Conservation (phyloP, 2,888 invertebrate species). For the Atethmia centrago region DNA sequence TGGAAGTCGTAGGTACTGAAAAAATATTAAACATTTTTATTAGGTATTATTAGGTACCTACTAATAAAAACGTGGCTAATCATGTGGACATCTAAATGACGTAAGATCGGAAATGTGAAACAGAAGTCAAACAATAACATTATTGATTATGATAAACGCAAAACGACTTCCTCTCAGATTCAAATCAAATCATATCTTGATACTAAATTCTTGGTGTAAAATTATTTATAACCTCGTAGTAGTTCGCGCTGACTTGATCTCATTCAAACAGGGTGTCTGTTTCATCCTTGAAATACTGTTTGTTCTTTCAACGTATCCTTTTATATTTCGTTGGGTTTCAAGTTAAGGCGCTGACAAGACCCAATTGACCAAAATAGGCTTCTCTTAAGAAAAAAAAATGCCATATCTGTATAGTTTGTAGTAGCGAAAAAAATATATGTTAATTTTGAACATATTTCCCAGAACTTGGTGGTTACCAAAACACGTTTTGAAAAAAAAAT, state of each 20-base stretch:
- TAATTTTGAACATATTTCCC: too few species aligned
- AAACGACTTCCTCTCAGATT: constrained; percentile 39
- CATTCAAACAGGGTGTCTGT: background rate
- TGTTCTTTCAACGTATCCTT: too few species aligned
- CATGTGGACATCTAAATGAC: constrained; percentile 22
- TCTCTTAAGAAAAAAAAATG: too few species aligned
- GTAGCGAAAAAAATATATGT: too few species aligned
- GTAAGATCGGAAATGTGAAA: constrained; percentile 37
- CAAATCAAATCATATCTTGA: constrained; percentile 24
- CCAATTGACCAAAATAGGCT: too few species aligned
- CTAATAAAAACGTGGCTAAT: background rate
- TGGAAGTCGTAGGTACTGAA: background rate
- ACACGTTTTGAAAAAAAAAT: too few species aligned
- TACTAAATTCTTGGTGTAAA: constrained; percentile 5
- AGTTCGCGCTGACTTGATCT: background rate
- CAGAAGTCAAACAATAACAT: constrained; percentile 37
- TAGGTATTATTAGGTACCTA: too few species aligned
- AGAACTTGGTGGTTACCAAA: too few species aligned
- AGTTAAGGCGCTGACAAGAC: too few species aligned
- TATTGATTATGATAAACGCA: constrained; percentile 35
- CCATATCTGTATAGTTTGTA: too few species aligned
- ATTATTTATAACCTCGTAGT: background rate
- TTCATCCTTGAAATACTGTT: background rate
- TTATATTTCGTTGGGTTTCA: background rate
- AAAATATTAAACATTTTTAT: too few species aligned